Base-by-base conservation (phyloP, 1,140 invertebrate genomes). In the Trypoxylus dichotomus region DNA sequence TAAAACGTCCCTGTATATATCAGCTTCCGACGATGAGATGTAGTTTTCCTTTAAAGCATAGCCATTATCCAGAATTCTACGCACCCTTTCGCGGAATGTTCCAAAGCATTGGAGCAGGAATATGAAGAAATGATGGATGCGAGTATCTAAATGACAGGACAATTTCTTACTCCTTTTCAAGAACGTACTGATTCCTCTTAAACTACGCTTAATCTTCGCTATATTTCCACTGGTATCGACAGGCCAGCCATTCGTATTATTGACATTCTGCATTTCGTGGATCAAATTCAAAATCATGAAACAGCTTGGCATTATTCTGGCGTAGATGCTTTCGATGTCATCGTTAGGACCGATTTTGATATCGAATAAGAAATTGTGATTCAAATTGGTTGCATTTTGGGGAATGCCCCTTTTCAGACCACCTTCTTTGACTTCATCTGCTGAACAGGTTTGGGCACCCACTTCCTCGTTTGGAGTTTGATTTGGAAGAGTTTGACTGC, bases 221-320 rank as follows among this genome's bases (percentile, higher is more conserved):
- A 68, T 7, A 27, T 68, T 68, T 7, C 60, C 60, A 11, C 11
- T 21, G 1, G 21, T 27, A 10, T 68, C 60, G 8, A 68, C 60
- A 15, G 60, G 60, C 60, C 60, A 68, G 21, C 60, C 8, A 25
- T 68, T 68, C 21, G 24, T 29, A 15, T 27, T 25, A 13, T 68
- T 29, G n/a, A 68, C 15, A 29, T 68, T 68, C 21, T 68, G 60
- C 60, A 68, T 68, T 68, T 68, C 60, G 8, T 68, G 60, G 27
- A 68, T 68, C 21, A 68, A 27, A 11, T 25, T 68, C 1, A 68
- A 7, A 27, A 68, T 68, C 60, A 68, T 68, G 60, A 68, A 68
- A 68, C 60, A 68, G 60, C 60, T 68, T 27, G 60, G 60, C 60
- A 68, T 25, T 11, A 68, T 68, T 68, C 60, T 25, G 24, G 60